Evolutionary conservation across 2,888 invertebrate genomes (phyloP).

Genomic region (Coecobrya sp.): DNA sequence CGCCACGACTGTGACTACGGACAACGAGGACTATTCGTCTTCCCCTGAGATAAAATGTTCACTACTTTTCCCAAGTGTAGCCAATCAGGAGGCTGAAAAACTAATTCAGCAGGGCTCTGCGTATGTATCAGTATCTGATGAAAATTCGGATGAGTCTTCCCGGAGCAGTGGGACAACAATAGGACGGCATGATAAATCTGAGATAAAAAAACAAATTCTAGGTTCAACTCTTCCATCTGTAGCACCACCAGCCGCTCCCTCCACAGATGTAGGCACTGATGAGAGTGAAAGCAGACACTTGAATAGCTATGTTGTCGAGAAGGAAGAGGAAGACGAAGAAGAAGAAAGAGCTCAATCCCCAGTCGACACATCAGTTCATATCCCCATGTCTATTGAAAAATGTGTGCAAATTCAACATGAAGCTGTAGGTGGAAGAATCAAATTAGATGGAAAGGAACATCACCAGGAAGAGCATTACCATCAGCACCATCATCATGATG

Average conservation of each 20-base stretch:
- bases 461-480: slow-evolving; percentile 67
- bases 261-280: slow-evolving; percentile 6
- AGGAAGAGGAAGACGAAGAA: slow-evolving; percentile 65
- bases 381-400: slow-evolving; percentile 68
- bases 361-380: slow-evolving; percentile 67
- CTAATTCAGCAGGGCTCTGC: slow-evolving; percentile 74
- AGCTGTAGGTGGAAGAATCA: slow-evolving; percentile 77
- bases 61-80: slow-evolving; percentile 59
- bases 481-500: slow-evolving; percentile 39
- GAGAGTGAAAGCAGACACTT: slow-evolving; percentile 49
- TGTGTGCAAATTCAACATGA: slow-evolving; percentile 82
- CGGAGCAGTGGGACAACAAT: slow-evolving; percentile 83
- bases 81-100: slow-evolving; percentile 77
- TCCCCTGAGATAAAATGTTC: slow-evolving; percentile 79
- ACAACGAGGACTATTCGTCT: slow-evolving; percentile 82
- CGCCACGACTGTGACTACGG: slow-evolving; percentile 78
- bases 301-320: slow-evolving; percentile 81
- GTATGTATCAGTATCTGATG: slow-evolving; percentile 78
- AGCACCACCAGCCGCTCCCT: neutral
- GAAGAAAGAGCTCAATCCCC: slow-evolving; percentile 53
- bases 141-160: slow-evolving; percentile 84
- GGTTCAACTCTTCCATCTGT: slow-evolving; percentile 28
- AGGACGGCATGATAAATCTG: slow-evolving; percentile 80
- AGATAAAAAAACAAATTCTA: slow-evolving; percentile 73
- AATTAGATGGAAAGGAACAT: slow-evolving; percentile 69